Conservation (phyloP, 2,113 vertebrate species). For the Vicugna pacos region DNA sequence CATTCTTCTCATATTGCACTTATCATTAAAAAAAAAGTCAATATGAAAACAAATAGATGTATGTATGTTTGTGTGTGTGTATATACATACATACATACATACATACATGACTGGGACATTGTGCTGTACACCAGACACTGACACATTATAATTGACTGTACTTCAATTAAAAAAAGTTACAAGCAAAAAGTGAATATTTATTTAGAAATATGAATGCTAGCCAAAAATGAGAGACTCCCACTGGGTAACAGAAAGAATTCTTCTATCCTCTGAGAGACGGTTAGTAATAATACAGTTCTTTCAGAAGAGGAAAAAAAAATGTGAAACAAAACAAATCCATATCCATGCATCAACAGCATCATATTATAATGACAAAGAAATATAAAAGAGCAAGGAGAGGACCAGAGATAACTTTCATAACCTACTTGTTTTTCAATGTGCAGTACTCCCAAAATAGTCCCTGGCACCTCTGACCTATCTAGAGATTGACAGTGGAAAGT, state of each 20-base stretch:
- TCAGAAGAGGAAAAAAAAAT: neutral
- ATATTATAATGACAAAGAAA: neutral
- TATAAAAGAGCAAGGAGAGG: neutral
- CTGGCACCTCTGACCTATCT: neutral
- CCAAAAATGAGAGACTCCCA: slow-evolving; percentile 10
- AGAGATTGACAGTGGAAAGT: neutral
- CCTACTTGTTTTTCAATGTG: neutral
- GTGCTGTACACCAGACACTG: no score
- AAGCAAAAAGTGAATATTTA: slow-evolving; percentile 50
- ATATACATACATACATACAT: no score
- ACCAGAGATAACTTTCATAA: neutral
- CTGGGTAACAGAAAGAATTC: slow-evolving; percentile 6
- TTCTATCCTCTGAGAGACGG: neutral
- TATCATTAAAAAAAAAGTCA: neutral
- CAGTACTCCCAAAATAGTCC: neutral
- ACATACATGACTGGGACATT: no score
- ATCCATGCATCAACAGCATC: neutral
- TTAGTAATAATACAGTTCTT: slow-evolving; percentile 44
- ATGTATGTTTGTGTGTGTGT: no score
- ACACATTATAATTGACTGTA: no score
- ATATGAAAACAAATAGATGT: no score
- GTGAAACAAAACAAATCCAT: neutral
- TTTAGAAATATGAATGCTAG: slow-evolving; percentile 51
- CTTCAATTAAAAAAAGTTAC: neutral
- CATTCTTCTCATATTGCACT: neutral